A percentile compares a stretch with the other conserved stretches of the same genome.
Evolutionary conservation across 1,140 invertebrate species (phyloP).

Genomic region (Philotrypesis tridentata): DNA sequence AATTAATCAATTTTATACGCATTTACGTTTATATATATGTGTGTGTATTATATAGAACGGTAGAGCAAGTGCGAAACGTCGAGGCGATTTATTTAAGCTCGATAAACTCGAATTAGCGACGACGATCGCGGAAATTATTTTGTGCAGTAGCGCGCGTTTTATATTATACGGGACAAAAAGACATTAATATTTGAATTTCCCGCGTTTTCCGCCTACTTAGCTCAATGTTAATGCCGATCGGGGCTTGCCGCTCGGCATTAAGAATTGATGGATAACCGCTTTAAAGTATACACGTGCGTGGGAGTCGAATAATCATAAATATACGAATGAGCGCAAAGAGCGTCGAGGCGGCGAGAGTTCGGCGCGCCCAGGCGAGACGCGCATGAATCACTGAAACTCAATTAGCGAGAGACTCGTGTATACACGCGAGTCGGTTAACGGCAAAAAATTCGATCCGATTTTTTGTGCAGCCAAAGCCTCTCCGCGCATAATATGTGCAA

Average conservation of each 20-base stretch:
- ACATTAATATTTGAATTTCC: not conserved
- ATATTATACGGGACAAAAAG: not conserved
- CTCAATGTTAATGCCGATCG: too few relatives aligned
- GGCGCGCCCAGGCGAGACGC: not conserved
- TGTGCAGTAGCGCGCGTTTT: not conserved
- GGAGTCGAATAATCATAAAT: too few relatives aligned
- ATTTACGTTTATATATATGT: too few relatives aligned
- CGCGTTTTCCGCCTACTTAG: not conserved
- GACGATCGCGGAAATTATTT: not conserved
- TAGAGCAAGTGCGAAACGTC: not conserved
- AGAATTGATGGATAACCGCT: too few relatives aligned
- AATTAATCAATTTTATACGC: constrained; percentile 22
- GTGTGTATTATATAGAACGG: too few relatives aligned
- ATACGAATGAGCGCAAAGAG: too few relatives aligned
- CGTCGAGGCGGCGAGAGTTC: too few relatives aligned
- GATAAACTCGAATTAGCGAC: not conserved
- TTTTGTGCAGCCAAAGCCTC: not conserved
- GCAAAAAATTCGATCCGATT: not conserved
- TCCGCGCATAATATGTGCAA: not conserved
- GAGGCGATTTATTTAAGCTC: not conserved
- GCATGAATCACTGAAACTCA: not conserved
- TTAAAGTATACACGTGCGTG: too few relatives aligned
- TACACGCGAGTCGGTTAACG: not conserved
- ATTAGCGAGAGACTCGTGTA: not conserved
- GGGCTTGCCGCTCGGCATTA: too few relatives aligned